Percentiles rank a stretch among this genome's conserved stretches.
Evolutionary conservation across 2,888 invertebrate species (phyloP).

Genomic region (Miltochrista miniata): DNA sequence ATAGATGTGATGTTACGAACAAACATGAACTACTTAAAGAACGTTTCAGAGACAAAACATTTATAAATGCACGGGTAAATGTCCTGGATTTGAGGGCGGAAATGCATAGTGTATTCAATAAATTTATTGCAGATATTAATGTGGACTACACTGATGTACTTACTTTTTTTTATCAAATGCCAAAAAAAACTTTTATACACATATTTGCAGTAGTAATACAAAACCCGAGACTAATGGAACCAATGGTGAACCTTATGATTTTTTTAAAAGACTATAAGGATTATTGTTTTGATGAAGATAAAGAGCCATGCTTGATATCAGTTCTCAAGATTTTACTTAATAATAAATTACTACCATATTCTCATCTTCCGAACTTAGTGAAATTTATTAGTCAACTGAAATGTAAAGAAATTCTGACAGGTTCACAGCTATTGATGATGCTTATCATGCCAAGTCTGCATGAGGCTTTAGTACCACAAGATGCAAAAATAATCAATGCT

Average conservation of each 20-base stretch:
- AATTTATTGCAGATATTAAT: slow-evolving; percentile 53
- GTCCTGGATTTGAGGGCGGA: slow-evolving; percentile 44
- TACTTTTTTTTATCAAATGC: slow-evolving; percentile 66
- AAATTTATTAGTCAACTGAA: slow-evolving; percentile 61
- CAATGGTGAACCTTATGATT: slow-evolving; percentile 64
- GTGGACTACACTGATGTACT: slow-evolving; percentile 57
- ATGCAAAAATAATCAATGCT: slow-evolving; percentile 48
- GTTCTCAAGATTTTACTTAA: slow-evolving; percentile 50
- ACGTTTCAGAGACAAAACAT: slow-evolving; percentile 52
- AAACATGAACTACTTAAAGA: slow-evolving; percentile 57
- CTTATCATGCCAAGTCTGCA: slow-evolving; percentile 71
- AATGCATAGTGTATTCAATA: slow-evolving; percentile 68
- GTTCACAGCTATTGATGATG: slow-evolving; percentile 57
- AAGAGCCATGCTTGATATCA: slow-evolving; percentile 60
- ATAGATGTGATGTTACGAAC: slow-evolving; percentile 43
- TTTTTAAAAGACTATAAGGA: slow-evolving; percentile 56
- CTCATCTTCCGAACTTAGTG: slow-evolving; percentile 53
- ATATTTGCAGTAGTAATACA: slow-evolving; percentile 62
- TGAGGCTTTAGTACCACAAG: slow-evolving; percentile 52
- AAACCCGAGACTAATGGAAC: slow-evolving; percentile 56
- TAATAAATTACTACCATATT: slow-evolving; percentile 36
- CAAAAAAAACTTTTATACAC: slow-evolving; percentile 56
- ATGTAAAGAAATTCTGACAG: slow-evolving; percentile 47
- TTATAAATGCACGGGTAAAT: slow-evolving; percentile 45
- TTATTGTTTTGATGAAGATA: slow-evolving; percentile 62